Conservation (phyloP, 1,140 invertebrate genomes). For the Drosophila baimaii region DNA sequence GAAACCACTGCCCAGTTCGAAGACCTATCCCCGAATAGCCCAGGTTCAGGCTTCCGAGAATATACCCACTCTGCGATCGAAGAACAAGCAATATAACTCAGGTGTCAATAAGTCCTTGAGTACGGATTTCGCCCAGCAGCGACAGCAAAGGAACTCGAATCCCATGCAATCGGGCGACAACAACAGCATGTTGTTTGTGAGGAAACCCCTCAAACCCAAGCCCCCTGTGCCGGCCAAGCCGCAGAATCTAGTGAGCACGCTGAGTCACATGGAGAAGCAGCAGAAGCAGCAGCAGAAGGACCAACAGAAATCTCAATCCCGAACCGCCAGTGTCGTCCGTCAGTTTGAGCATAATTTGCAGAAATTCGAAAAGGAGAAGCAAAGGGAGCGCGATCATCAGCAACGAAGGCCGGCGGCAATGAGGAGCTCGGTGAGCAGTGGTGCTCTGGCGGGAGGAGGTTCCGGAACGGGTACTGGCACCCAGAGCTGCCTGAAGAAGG, state of each 20-base stretch:
- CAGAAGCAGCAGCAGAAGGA: conserved; percentile 26
- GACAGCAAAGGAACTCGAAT: conserved; percentile 76
- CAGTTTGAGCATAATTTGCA: conserved; percentile 85
- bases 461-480: conserved; percentile 30
- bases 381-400: conserved; percentile 72
- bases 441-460: conserved; percentile 59
- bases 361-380: conserved; percentile 84
- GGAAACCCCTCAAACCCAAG: conserved; percentile 69
- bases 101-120: conserved; percentile 81
- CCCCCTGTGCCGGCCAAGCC: conserved; percentile 77
- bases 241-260: conserved; percentile 72
- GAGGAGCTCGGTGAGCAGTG: conserved; percentile 74
- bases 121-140: conserved; percentile 80
- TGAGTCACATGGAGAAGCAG: conserved; percentile 66
- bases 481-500: conserved; percentile 78
- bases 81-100: conserved; percentile 81
- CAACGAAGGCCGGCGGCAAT: conserved; percentile 55
- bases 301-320: conserved; percentile 47
- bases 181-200: conserved; percentile 59
- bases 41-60: conserved; percentile 58
- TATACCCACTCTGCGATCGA: conserved; percentile 76
- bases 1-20: conserved; percentile 72
- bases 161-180: conserved; percentile 60
- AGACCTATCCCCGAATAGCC: conserved; percentile 75
- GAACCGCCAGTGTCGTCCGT: conserved; percentile 80